A percentile compares a stretch with the other conserved stretches of the same genome.
phyloP scores from a whole-genome alignment of 64 coral and sea anemone species.

The Stylophora pistillata region DNA sequence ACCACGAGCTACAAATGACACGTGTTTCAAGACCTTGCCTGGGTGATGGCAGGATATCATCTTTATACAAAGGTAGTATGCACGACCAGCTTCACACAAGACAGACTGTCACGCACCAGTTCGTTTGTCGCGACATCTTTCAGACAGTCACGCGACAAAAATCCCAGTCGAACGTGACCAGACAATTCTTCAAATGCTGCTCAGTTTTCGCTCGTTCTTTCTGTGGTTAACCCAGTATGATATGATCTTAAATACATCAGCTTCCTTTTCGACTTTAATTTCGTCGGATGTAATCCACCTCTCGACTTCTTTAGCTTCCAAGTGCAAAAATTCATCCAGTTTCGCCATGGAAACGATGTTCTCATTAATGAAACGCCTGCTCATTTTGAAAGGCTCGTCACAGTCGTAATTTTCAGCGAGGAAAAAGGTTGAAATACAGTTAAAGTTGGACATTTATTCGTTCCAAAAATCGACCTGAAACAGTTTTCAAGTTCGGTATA shows the following conservation, averaged over 20 bases:
- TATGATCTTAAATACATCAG: background rate
- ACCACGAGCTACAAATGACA: background rate
- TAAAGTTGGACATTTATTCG: background rate
- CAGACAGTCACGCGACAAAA: background rate
- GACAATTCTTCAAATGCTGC: background rate
- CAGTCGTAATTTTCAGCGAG: conserved; percentile 29
- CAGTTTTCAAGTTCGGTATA: background rate
- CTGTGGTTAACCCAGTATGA: background rate
- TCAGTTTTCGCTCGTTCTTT: background rate
- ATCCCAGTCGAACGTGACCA: background rate
- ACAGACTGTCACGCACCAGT: background rate
- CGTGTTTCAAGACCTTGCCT: background rate
- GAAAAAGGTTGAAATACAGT: background rate
- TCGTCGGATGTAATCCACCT: background rate
- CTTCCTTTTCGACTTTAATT: background rate
- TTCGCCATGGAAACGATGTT: background rate
- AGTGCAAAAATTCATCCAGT: background rate
- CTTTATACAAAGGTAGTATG: background rate
- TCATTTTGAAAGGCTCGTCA: no score
- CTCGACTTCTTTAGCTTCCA: background rate
- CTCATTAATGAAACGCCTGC: background rate
- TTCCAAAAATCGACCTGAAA: background rate
- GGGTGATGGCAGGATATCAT: background rate
- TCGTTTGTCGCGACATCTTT: background rate
- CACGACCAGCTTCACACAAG: background rate